These are phyloP conservation scores for Dasysyrphus albostriatus DNA, from an alignment of 2,888 invertebrate genomes.

Conservation along the genomic window DNA sequence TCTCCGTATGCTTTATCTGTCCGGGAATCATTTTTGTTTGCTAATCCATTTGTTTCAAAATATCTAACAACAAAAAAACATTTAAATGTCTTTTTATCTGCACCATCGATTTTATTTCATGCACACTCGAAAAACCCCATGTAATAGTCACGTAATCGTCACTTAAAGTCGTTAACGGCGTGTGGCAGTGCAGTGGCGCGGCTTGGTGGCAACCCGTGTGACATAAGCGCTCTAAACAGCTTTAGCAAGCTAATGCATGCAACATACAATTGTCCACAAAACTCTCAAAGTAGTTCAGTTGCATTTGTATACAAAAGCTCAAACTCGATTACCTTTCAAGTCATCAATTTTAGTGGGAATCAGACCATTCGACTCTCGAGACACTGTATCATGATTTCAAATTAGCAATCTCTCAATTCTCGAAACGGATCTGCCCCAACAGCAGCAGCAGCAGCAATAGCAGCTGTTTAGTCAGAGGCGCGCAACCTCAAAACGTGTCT, in stretches of 20 bases:
- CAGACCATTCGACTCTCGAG: conserved; percentile 18
- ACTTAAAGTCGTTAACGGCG: conserved; percentile 40
- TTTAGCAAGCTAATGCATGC: conserved; percentile 28
- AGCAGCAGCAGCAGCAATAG: neutral
- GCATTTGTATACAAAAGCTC: conserved; percentile 48
- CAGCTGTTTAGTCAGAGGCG: conserved; percentile 32
- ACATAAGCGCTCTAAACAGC: conserved; percentile 43
- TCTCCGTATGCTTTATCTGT: neutral
- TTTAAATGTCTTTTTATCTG: conserved; percentile 11
- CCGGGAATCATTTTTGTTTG: neutral
- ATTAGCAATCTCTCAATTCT: conserved; percentile 73
- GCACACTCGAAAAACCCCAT: conserved; percentile 38
- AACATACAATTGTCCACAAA: conserved; percentile 55
- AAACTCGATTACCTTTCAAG: conserved; percentile 75
- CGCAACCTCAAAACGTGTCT: conserved; percentile 41
- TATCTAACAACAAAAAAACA: neutral
- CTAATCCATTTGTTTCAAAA: neutral
- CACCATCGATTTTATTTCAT: conserved; percentile 9
- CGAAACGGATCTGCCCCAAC: conserved; percentile 67
- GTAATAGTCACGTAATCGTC: conserved; percentile 71
- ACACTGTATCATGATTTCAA: conserved; percentile 39
- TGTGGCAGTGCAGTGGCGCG: neutral
- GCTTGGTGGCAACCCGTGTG: conserved; percentile 25
- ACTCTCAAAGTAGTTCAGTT: conserved; percentile 18
- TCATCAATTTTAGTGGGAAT: conserved; percentile 63